Base-by-base conservation (phyloP, 2,113 vertebrate species). In the Agelaius phoeniceus region DNA sequence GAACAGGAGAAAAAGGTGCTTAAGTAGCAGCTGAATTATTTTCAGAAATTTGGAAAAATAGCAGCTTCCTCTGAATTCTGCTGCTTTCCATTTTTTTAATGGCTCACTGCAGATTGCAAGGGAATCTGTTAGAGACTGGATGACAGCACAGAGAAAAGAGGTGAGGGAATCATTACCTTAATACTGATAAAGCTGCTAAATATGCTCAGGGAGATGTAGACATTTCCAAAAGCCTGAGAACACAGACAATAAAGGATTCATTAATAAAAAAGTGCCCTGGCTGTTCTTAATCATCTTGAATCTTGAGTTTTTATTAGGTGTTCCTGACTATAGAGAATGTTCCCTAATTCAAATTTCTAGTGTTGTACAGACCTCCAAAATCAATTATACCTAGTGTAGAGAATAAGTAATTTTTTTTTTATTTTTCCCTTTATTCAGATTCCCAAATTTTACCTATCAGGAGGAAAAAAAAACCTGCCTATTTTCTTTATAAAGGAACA, bases 131-230 rank as follows among this genome's bases (percentile, higher is more conserved):
- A 26, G 81, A 74, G 63, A 3, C 88, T 86, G 68, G 44, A 17
- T 89, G 68, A 57, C 65, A 86, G 73, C 54, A 62, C 73, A 78
- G 30, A 61, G 88, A 59, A 62, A 89, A 93, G 83, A 84, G 49
- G 73, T 93, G 85, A 80, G 82, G 61, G 80, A 90, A 87, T 93
- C 69, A 62, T 96, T 86, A 46, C 68, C 28, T 93, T 95, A 95
- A 89, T 89, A 75, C 88, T 84, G 73, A 77, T 90, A 94, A 94
- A 96, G 84, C 87, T 96, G 79, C 90, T 92, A 80, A 90, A 86
- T 86, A 69, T 75, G 83, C 92, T 92, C 76, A 84, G 76, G 85
- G 88, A 96, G 73, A 90, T 81, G 67, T 71, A 93, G 88, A 90
- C 66, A 24, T 75, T 96, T 97, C 43, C 57, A 88, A 73, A 86